These are phyloP conservation scores for Limenitis camilla DNA, from an alignment of 2,888 invertebrate genomes.

Conservation along the genomic window DNA sequence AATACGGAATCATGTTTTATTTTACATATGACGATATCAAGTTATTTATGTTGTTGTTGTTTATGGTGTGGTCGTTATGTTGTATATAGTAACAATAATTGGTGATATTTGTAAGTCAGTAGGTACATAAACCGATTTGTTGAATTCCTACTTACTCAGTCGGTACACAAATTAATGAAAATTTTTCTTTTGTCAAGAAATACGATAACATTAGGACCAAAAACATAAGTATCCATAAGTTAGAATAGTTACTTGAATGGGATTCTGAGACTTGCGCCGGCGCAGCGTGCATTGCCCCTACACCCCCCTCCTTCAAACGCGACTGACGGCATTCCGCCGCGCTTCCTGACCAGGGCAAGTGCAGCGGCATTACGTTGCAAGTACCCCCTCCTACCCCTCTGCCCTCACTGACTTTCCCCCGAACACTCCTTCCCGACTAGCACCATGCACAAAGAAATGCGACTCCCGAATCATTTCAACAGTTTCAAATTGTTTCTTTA, in stretches of 20 bases:
- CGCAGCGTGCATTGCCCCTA: constrained; percentile 65
- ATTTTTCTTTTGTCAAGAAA: too few species aligned
- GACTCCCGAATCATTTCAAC: constrained; percentile 26
- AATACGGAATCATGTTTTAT: too few species aligned
- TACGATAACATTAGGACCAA: not conserved
- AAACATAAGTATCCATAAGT: constrained; percentile 23
- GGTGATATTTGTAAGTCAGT: too few species aligned
- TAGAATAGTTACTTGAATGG: constrained; percentile 59
- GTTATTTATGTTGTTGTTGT: too few species aligned
- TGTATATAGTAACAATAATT: too few species aligned
- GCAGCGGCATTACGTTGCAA: constrained; percentile 67
- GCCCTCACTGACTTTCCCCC: constrained; percentile 28
- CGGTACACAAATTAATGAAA: too few species aligned
- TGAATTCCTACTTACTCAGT: too few species aligned
- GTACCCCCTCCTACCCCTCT: constrained; percentile 53
- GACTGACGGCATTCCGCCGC: constrained; percentile 74
- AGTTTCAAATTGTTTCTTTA: not conserved
- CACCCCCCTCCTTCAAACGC: constrained; percentile 52
- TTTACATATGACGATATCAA: too few species aligned
- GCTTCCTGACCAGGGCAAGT: constrained; percentile 74
- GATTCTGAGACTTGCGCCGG: constrained; percentile 56
- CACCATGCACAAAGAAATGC: constrained; percentile 40
- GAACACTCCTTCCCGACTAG: constrained; percentile 34
- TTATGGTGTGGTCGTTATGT: too few species aligned
- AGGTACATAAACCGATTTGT: too few species aligned